Evolutionary conservation across 2,888 invertebrate genomes (phyloP), one percentile per base, ranked within the genome.

Genomic region (Heteropelma amictum): DNA sequence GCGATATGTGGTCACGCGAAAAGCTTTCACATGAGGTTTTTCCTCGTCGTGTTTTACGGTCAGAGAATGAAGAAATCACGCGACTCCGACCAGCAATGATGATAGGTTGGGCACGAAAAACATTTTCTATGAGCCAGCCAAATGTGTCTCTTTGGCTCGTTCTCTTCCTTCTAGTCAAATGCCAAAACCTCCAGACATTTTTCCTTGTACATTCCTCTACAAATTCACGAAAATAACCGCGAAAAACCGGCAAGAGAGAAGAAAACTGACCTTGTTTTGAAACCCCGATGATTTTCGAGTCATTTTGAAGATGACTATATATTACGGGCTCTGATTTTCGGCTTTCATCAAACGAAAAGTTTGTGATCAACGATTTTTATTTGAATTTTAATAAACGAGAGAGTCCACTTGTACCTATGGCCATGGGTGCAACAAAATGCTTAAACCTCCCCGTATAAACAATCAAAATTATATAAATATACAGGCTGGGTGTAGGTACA

Each of bases 391-490:
- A n/a, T 38, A 38, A 63, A 49, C 80, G 83, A 83, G 85, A 86
- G 86, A 86, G 86, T 85, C 78, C 78, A 81, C 77, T 83, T 79
- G 72, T 67, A 74, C 72, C n/a, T 71, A 80, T 80, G 73, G 77
- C 71, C 79, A 70, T 65, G 71, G 72, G 79, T 76, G 78, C 79
- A 75, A 61, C 69, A 64, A 54, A 65, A 69, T 68, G 60, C 67
- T 23, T 72, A 64, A 47, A 65, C 23, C 64, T 51, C 51, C 60
- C 47, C 38, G 21, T 30, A 38, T 47, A 14, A 70, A 21, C 28
- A 33, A 26, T 56, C 51, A 45, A 30, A 14, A 42, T 54, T 19
- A 38, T 71, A 68, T 61, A 54, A 72, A 26, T 21, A 38, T 23
- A 33, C 60, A 23, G 26, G 68, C 51, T 60, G 68, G 28, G 56